Percentiles rank a stretch among this genome's conserved stretches.
phyloP scores from a whole-genome alignment of 2,113 vertebrate genomes.

The Orycteropus afer region DNA sequence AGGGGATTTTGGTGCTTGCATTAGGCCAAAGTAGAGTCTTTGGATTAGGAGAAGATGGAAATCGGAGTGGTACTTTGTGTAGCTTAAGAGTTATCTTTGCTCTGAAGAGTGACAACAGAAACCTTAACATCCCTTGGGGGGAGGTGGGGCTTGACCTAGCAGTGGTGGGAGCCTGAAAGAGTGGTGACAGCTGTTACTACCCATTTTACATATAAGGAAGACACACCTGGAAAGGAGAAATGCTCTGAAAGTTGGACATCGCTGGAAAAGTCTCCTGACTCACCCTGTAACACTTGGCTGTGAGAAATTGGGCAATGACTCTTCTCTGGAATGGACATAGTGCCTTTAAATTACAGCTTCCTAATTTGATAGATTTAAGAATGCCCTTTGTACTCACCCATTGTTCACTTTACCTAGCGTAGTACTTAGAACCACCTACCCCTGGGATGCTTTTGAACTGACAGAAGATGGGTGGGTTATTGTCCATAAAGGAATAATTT shows the following conservation, averaged over 20 bases:
- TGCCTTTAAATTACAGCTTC: conserved; percentile 16
- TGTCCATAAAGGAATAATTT: conserved; percentile 61
- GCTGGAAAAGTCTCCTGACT: not conserved
- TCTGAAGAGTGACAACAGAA: not conserved
- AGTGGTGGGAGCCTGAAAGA: not conserved
- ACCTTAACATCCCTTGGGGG: not conserved
- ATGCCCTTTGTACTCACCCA: conserved; percentile 3
- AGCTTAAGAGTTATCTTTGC: conserved; percentile 4
- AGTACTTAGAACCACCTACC: not conserved
- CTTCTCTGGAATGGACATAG: not conserved
- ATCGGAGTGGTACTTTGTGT: not conserved
- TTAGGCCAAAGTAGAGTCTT: not conserved
- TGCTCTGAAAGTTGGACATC: not conserved
- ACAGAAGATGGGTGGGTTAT: conserved; percentile 57
- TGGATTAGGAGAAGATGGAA: not conserved
- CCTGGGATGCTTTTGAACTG: conserved; percentile 16
- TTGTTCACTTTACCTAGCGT: not conserved
- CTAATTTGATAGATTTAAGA: not conserved
- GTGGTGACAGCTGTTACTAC: not conserved
- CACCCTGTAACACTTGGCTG: not conserved
- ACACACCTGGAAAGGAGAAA: not conserved
- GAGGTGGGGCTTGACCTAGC: not conserved
- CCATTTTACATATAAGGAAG: conserved; percentile 17
- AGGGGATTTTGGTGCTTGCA: not conserved
- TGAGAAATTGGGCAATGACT: conserved; percentile 21